These are phyloP conservation scores for Coccyzus lansbergi DNA, from an alignment of 2,797 vertebrate species.

Conservation along the genomic window DNA sequence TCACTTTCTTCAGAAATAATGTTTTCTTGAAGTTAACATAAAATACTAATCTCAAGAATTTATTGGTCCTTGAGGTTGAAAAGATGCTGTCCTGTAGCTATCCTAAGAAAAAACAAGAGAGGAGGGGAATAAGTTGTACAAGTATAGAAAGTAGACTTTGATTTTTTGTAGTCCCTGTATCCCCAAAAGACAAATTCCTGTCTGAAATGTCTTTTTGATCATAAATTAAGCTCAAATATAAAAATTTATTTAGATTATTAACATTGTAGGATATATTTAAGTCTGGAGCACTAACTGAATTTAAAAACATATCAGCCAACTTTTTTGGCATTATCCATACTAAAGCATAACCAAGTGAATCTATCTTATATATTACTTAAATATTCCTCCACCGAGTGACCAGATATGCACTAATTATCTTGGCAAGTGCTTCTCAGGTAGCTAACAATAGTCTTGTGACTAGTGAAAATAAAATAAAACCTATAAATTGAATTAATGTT, in stretches of 20 bases:
- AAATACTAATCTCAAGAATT: background rate
- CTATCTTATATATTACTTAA: background rate
- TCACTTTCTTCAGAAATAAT: background rate
- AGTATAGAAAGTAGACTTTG: background rate
- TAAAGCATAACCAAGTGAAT: background rate
- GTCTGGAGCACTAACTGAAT: background rate
- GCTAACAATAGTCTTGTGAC: background rate
- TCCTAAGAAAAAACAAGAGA: background rate
- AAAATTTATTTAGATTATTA: background rate
- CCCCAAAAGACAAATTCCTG: background rate
- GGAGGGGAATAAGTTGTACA: rapidly evolving
- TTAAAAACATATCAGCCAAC: background rate
- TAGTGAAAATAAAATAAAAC: background rate
- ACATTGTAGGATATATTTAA: background rate
- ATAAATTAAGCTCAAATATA: background rate
- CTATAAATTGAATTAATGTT: background rate
- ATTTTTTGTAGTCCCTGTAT: background rate
- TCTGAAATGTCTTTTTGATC: too few species aligned
- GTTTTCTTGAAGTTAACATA: background rate
- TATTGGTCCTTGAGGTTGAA: background rate
- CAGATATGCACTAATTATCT: background rate
- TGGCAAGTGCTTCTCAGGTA: background rate
- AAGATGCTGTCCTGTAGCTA: background rate
- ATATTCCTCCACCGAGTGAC: background rate
- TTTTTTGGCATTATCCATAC: background rate